These are phyloP conservation scores for Lepus europaeus DNA, from an alignment of 2,113 vertebrate genomes.

Conservation along the genomic window DNA sequence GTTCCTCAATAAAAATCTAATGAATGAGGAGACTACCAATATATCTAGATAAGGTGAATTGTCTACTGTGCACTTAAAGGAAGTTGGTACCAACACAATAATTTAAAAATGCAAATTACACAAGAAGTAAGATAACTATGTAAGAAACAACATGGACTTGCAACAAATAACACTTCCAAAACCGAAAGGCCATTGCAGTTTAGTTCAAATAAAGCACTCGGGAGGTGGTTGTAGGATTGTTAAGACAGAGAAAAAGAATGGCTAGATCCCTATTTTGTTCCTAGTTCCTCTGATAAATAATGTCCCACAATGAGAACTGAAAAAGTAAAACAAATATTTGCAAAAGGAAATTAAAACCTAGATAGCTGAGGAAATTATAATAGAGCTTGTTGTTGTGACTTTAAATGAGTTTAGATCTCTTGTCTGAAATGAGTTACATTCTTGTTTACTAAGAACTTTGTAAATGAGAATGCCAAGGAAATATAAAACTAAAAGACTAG, in stretches of 20 bases:
- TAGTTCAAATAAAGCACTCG: not conserved
- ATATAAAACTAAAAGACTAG: not conserved
- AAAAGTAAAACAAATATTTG: not conserved
- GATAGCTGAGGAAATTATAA: slow-evolving; percentile 6
- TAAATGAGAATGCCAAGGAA: not conserved
- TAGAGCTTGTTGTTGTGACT: not conserved
- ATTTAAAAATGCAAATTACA: not conserved
- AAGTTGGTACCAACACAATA: not conserved
- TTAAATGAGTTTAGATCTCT: slow-evolving; percentile 34
- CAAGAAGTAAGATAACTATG: not conserved
- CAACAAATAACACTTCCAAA: not conserved
- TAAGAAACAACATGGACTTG: not conserved
- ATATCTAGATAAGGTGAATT: not conserved
- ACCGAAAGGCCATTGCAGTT: not conserved
- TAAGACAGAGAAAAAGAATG: not conserved
- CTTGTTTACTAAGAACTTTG: not conserved
- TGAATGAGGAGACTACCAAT: not conserved
- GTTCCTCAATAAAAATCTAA: not conserved
- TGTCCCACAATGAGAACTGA: not conserved
- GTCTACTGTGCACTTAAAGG: not conserved
- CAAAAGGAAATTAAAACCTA: slow-evolving; percentile 48
- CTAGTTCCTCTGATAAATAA: not conserved
- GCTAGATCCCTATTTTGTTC: not conserved
- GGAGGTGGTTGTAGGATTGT: not conserved
- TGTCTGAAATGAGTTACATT: slow-evolving; percentile 36